Evolutionary conservation across 2,113 vertebrate genomes (phyloP).

Genomic region (Gambusia holbrooki): DNA sequence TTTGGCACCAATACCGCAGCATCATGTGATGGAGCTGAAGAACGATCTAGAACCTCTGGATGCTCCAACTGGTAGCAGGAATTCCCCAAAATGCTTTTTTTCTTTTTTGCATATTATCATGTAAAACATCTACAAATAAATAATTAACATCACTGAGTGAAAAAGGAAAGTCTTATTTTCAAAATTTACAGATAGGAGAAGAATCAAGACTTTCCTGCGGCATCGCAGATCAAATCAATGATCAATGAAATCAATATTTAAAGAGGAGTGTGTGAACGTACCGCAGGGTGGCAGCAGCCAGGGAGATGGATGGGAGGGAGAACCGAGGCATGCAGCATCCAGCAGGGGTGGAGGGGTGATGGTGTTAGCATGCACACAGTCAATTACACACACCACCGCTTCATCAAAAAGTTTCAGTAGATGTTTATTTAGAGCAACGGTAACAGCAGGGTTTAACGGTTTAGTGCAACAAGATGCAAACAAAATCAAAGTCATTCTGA

Average conservation of each 20-base stretch:
- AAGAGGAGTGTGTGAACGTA: conserved; percentile 81
- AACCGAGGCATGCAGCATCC: conserved; percentile 88
- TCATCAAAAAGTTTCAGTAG: too few relatives aligned
- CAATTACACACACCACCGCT: neutral
- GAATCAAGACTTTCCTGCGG: too few relatives aligned
- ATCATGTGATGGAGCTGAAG: too few relatives aligned
- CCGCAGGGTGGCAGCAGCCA: conserved; percentile 75
- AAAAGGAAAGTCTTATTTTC: neutral
- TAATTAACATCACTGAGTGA: too few relatives aligned
- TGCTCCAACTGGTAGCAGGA: too few relatives aligned
- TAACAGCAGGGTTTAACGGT: conserved; percentile 9
- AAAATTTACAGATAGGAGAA: neutral
- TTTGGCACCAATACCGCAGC: too few relatives aligned
- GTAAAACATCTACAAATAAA: too few relatives aligned
- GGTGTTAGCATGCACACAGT: conserved; percentile 79
- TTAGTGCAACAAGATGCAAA: conserved; percentile 46
- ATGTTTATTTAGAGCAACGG: conserved; percentile 5
- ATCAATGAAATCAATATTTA: too few relatives aligned
- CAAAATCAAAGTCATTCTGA: conserved; percentile 1
- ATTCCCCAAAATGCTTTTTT: too few relatives aligned
- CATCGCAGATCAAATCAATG: too few relatives aligned
- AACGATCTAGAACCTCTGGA: too few relatives aligned
- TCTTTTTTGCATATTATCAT: too few relatives aligned
- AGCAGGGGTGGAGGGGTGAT: conserved; percentile 54
- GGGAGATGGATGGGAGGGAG: conserved; percentile 68